Conservation (phyloP, 2,113 vertebrate genomes). For the Eptesicus fuscus region DNA sequence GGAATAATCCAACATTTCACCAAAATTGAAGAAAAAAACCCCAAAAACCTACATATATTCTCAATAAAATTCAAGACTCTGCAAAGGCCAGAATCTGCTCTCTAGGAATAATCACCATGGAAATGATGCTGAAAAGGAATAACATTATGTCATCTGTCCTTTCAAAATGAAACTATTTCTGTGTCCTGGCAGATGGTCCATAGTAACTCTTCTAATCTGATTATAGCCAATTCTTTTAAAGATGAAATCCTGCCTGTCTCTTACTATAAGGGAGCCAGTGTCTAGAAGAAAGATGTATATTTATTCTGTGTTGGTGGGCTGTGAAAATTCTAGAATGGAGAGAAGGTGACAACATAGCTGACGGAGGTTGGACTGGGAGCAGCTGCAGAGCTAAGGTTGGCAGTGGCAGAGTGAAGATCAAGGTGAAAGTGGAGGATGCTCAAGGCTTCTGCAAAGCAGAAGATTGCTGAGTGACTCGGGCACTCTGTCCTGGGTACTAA, state of each 20-base stretch:
- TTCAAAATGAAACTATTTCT: slow-evolving; percentile 20
- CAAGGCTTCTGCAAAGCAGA: neutral
- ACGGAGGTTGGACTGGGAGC: neutral
- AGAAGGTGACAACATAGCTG: neutral
- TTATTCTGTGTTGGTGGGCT: neutral
- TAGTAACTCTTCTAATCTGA: slow-evolving; percentile 17
- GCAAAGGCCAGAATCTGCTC: neutral
- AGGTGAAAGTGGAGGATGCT: neutral
- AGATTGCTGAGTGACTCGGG: neutral
- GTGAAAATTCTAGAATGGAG: neutral
- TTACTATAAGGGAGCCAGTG: neutral
- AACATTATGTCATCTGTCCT: neutral
- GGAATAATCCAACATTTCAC: neutral
- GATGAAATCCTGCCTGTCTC: neutral
- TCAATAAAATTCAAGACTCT: slow-evolving; percentile 23
- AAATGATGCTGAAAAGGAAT: neutral
- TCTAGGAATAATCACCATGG: neutral
- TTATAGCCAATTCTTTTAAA: neutral
- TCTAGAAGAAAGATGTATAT: neutral
- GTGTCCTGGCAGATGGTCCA: slow-evolving; percentile 37
- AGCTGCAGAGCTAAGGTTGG: no score
- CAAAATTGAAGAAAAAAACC: slow-evolving; percentile 25
- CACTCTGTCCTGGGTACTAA: neutral
- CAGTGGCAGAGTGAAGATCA: neutral
- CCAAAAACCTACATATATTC: slow-evolving; percentile 5